Conservation (phyloP, 2,113 vertebrate species). For the Acanthochromis polyacanthus region DNA sequence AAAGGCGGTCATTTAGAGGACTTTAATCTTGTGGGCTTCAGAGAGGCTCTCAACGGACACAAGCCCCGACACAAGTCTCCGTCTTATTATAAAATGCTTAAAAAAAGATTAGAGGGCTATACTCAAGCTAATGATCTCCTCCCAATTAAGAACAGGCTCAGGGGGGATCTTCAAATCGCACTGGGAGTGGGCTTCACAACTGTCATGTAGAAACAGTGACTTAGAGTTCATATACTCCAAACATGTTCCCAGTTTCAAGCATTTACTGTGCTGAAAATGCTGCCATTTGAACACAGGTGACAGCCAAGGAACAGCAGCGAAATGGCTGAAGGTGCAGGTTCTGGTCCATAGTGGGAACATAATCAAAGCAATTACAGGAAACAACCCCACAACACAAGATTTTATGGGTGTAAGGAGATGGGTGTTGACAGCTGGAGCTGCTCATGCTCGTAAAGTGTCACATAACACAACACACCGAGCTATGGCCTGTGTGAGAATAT, state of each 20-base stretch:
- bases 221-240: neutral
- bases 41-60: constrained; percentile 57
- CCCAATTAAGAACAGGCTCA: constrained; percentile 70
- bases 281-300: constrained; percentile 15
- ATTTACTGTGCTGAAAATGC: constrained; percentile 7
- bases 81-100: constrained; percentile 75
- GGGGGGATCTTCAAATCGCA: constrained; percentile 38
- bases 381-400: constrained; percentile 32
- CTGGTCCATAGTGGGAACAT: constrained; percentile 25
- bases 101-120: constrained; percentile 68
- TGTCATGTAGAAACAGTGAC: constrained; percentile 24
- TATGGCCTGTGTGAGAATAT: constrained; percentile 4
- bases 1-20: constrained; percentile 75
- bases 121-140: constrained; percentile 71
- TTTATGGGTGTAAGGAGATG: constrained; percentile 50
- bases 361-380: constrained; percentile 55
- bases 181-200: constrained; percentile 36
- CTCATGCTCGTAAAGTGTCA: constrained; percentile 30
- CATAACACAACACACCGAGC: constrained; percentile 35
- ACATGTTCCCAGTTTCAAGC: constrained; percentile 10
- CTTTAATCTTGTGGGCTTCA: constrained; percentile 69
- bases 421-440: constrained; percentile 50
- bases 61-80: constrained; percentile 37
- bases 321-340: constrained; percentile 39
- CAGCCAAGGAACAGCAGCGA: constrained; percentile 3